Base-by-base conservation (phyloP, 2,797 vertebrate genomes). In the Discoglossus pictus region DNA sequence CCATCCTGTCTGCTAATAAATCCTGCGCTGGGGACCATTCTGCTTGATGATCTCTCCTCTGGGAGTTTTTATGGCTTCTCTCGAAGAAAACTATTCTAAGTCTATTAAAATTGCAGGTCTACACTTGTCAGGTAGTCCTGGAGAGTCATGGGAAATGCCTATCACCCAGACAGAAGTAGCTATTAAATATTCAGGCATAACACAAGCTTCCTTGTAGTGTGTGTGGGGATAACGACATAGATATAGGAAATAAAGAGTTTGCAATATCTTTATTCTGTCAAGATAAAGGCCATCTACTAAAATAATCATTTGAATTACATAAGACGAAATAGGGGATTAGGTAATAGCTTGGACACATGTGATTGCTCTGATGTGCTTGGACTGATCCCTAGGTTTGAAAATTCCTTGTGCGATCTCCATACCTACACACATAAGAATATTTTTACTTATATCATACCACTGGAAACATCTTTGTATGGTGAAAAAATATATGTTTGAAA, bases 1-100 rank as follows among this genome's bases (percentile, higher is more conserved):
- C 88, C 40, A 36, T 89, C 80, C 87, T 84, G 82, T 76, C 82
- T 83, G 87, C 87, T 91, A 89, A 90, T 91, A 85, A 90, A 89
- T 80, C 80, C 70, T 48, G 81, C 84, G 71, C 81, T 40, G 60
- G 89, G 87, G 87, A 89, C 88, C 81, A 78, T 84, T 88, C 87
- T 1, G 82, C 85, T 86, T 87, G 89, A 89, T 89, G 88, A 89
- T 88, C 81, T 80, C 74, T 88, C 89, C 89, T 84, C 74, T 69
- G 89, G 86, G 89, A 90, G 83, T 81, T 85, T 84, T 82, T 85
- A 86, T 76, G 78, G 76, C 85, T 87, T 81, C 66, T 75, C 78
- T 79, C 70, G 50, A 68, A 42, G 68, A 84, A 82, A 86, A 79
- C 83, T 82, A 83, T 85, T 81, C 75, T 66, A 83, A 84, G 81